Conservation (phyloP, 2,888 invertebrate genomes). For the Meiosimyza platycephala region DNA sequence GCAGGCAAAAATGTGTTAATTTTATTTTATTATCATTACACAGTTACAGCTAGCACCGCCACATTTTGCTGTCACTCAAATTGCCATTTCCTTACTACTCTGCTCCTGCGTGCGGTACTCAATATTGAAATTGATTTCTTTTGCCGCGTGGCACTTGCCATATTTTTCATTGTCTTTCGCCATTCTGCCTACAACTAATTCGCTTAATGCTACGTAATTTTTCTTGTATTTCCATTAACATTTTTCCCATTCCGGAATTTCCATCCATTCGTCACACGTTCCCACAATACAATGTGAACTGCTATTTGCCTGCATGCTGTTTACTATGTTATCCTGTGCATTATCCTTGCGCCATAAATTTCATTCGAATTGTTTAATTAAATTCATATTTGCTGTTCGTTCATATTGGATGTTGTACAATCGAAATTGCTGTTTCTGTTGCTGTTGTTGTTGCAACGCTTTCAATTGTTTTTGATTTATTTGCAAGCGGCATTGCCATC, state of each 20-base stretch:
- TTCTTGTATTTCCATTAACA: slow-evolving; percentile 5
- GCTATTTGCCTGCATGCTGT: background rate
- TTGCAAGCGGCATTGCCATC: slow-evolving; percentile 27
- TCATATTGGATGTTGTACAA: background rate
- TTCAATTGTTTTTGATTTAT: slow-evolving; percentile 44
- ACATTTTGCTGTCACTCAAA: too few relatives aligned
- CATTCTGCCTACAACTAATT: slow-evolving; percentile 3
- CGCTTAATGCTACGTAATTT: slow-evolving; percentile 19
- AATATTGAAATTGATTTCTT: slow-evolving; percentile 20
- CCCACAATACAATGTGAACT: background rate
- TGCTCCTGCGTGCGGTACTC: background rate
- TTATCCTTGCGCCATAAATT: slow-evolving; percentile 50
- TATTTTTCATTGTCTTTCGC: background rate
- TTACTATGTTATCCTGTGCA: background rate
- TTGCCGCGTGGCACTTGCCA: slow-evolving; percentile 6
- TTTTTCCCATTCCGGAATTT: background rate
- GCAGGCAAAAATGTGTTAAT: too few relatives aligned
- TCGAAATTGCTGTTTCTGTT: slow-evolving; percentile 10
- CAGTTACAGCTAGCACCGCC: too few relatives aligned
- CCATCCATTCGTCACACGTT: background rate
- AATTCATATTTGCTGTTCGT: slow-evolving; percentile 56
- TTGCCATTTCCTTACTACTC: too few relatives aligned
- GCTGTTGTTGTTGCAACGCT: slow-evolving; percentile 9
- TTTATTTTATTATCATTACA: too few relatives aligned
- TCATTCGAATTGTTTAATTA: slow-evolving; percentile 57